Conservation (phyloP, 2,888 invertebrate genomes). For the Andrena marginata region DNA sequence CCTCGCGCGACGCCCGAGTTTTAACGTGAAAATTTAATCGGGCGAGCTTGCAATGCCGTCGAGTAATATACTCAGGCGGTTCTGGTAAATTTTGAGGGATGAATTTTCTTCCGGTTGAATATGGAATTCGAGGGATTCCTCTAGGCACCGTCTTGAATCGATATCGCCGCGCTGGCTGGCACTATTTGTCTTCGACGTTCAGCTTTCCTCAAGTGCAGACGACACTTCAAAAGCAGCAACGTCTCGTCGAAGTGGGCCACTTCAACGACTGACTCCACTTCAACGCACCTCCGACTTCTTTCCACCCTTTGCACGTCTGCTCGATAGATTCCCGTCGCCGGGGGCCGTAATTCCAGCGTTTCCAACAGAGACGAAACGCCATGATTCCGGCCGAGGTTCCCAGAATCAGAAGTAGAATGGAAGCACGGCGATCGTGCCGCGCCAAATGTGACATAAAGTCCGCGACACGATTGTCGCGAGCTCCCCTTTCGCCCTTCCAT, state of each 20-base stretch:
- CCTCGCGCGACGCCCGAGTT: neutral
- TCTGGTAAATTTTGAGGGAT: neutral
- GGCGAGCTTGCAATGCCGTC: neutral
- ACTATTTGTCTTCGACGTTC: neutral
- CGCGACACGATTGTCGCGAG: slow-evolving; percentile 26
- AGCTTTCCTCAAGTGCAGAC: neutral
- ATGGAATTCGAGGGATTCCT: neutral
- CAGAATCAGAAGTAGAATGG: slow-evolving; percentile 35
- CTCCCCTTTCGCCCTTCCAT: neutral
- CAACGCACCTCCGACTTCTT: slow-evolving; percentile 11
- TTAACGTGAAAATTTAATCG: neutral
- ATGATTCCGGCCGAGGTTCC: slow-evolving; percentile 31
- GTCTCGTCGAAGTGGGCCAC: slow-evolving; percentile 6
- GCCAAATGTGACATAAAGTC: slow-evolving; percentile 11
- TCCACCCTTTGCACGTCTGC: neutral
- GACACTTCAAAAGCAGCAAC: slow-evolving; percentile 6
- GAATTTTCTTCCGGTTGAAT: neutral
- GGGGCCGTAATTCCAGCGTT: neutral
- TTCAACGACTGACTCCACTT: neutral
- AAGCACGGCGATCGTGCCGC: slow-evolving; percentile 15
- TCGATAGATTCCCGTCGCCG: neutral
- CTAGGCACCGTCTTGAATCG: neutral
- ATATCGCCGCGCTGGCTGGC: neutral
- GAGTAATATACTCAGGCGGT: neutral
- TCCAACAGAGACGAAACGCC: neutral